Conservation (phyloP, 2,797 vertebrate genomes). For the Acomys russatus region DNA sequence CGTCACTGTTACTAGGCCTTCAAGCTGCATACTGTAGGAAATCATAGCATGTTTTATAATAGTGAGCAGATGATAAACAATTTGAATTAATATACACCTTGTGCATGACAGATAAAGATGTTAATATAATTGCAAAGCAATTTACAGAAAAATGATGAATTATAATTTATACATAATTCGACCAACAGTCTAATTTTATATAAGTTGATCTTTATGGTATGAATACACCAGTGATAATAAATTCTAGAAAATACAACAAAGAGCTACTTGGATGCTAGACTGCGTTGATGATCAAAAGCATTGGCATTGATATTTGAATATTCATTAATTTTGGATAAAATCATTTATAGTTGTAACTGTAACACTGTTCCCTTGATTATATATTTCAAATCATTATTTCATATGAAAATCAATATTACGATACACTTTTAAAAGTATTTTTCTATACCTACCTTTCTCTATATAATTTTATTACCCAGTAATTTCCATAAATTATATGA, state of each 20-base stretch:
- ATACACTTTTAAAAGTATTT: not conserved
- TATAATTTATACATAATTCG: not conserved
- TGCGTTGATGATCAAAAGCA: not conserved
- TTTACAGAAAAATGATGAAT: not conserved
- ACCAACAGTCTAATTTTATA: not conserved
- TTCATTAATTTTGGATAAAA: not conserved
- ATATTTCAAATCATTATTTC: not conserved
- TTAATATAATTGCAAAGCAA: not conserved
- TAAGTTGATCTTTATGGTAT: not conserved
- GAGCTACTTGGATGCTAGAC: not conserved
- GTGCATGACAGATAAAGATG: not conserved
- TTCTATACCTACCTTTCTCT: not conserved
- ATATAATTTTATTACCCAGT: conserved; percentile 27
- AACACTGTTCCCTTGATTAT: not conserved
- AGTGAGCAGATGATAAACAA: not conserved
- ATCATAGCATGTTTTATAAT: not conserved
- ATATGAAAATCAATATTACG: conserved; percentile 35
- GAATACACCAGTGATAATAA: not conserved
- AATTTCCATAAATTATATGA: conserved; percentile 58
- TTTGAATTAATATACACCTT: not conserved
- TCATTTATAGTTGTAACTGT: not conserved
- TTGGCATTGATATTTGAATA: not conserved
- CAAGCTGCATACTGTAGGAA: not conserved
- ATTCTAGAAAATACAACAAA: conserved; percentile 3
- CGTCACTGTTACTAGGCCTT: not conserved